Base-by-base conservation (phyloP, 92 coral and sea anemone species). In the Virgularia gustaviana region DNA sequence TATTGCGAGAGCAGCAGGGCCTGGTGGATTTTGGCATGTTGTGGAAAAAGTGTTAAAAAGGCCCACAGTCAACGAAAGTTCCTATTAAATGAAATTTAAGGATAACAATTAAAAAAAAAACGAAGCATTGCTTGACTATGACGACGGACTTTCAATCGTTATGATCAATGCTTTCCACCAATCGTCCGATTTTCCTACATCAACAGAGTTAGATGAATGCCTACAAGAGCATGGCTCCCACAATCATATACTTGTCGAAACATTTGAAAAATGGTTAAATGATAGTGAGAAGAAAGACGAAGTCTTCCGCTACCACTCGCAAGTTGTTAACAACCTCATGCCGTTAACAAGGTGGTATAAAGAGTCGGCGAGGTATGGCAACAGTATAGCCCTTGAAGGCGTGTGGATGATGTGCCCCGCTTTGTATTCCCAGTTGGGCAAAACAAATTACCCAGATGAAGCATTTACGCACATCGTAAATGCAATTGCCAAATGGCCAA, bases 321-420 rank as follows among this genome's bases (percentile, higher is more conserved):
- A 74, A 31, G 16, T 64, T 43, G 61, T 49, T 4, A 63, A 81
- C 54, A 55, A 81, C 44, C 61, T 81, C 0, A 36, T 74, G 33
- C 85, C 85, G 55, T 52, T 81, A 4, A 81, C 56, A 12, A 81
- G 76, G 45, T 81, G 73, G 62, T 81, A 73, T 33, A 63, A 74
- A 39, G 84, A 80, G 37, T n/a, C n/a, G n/a, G n/a, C n/a, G n/a
- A n/a, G n/a, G n/a, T n/a, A n/a, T n/a, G n/a, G n/a, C n/a, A n/a
- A n/a, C n/a, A n/a, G n/a, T n/a, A n/a, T n/a, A n/a, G n/a, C n/a
- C n/a, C n/a, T n/a, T n/a, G n/a, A n/a, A 67, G 55, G 6, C 51
- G 2, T 9, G 44, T 22, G 57, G 57, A 49, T 49, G n/a, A n/a
- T n/a, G n/a, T 49, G 16, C 16, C 55, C 55, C 16, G 57, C 1